A percentile compares a stretch with the other conserved stretches of the same genome.
phyloP scores from a whole-genome alignment of 2,113 vertebrate species.

The Rattus rattus region DNA sequence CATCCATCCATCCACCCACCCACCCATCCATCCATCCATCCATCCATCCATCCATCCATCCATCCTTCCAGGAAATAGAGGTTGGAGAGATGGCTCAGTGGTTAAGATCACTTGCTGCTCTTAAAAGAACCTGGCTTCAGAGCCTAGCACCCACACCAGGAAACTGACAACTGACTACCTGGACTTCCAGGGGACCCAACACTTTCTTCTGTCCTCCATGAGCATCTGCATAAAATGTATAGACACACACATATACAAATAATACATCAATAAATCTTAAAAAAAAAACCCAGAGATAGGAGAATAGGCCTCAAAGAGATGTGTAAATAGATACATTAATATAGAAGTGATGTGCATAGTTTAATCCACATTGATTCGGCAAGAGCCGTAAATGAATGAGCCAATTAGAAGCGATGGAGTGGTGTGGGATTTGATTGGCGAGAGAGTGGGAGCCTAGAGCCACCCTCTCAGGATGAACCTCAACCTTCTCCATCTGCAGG shows the following conservation, averaged over 20 bases:
- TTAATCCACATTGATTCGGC: not conserved
- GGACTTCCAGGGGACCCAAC: not conserved
- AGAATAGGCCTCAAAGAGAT: not conserved
- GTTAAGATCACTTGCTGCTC: not conserved
- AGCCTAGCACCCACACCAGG: not conserved
- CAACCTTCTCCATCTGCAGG: conserved; percentile 23
- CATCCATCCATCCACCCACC: not conserved
- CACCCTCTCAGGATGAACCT: not conserved
- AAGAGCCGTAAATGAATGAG: not conserved
- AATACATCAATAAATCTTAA: not conserved
- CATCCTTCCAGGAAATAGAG: not conserved
- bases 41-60: not conserved
- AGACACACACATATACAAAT: too few species aligned
- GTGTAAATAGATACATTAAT: not conserved
- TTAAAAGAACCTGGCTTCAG: not conserved
- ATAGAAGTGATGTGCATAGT: not conserved
- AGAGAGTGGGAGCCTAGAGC: too few species aligned
- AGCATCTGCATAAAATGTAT: not conserved
- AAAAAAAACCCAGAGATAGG: not conserved
- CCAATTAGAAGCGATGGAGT: not conserved
- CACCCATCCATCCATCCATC: not conserved
- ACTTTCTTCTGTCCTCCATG: not conserved
- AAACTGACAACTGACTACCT: not conserved
- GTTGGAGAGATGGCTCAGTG: not conserved
- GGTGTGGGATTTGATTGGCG: not conserved